These are phyloP conservation scores for Dinomys branickii DNA, from an alignment of 2,113 vertebrate genomes.

Conservation along the genomic window DNA sequence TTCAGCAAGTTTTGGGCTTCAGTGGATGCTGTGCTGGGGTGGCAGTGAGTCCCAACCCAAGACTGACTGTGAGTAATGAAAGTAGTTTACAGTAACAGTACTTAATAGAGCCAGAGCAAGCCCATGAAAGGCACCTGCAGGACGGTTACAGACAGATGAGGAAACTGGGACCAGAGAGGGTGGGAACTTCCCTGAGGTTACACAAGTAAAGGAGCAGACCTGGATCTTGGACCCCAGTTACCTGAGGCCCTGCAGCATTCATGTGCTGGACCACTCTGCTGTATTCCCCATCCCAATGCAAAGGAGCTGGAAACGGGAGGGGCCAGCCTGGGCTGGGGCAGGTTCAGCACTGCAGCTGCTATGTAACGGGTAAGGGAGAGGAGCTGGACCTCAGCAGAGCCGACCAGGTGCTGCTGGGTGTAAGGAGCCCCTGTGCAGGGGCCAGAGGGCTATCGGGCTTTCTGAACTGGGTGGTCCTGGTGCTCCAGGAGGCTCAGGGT, in stretches of 20 bases:
- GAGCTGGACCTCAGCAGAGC: neutral
- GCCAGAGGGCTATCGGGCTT: neutral
- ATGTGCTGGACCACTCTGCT: rapidly evolving
- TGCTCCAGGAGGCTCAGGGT: rapidly evolving
- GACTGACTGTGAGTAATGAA: neutral
- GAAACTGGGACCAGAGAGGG: neutral
- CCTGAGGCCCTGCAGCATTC: neutral
- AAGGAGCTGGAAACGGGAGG: neutral
- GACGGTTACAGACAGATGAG: neutral
- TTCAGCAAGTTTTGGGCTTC: neutral
- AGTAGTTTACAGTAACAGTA: neutral
- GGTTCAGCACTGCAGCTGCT: neutral
- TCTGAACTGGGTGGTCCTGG: neutral
- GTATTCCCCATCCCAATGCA: rapidly evolving
- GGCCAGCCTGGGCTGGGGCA: neutral
- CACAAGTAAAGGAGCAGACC: neutral
- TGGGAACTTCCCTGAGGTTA: neutral
- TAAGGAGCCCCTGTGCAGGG: rapidly evolving
- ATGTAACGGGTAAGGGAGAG: neutral
- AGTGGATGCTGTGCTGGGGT: too few relatives aligned
- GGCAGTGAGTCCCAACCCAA: neutral
- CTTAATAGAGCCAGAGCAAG: neutral
- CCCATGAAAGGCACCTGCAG: neutral
- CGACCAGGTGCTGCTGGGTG: neutral
- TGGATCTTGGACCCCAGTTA: neutral